A percentile compares a stretch with the other conserved stretches of the same genome.
Evolutionary conservation across 2,113 vertebrate genomes (phyloP).

Genomic region (Hylia prasina): DNA sequence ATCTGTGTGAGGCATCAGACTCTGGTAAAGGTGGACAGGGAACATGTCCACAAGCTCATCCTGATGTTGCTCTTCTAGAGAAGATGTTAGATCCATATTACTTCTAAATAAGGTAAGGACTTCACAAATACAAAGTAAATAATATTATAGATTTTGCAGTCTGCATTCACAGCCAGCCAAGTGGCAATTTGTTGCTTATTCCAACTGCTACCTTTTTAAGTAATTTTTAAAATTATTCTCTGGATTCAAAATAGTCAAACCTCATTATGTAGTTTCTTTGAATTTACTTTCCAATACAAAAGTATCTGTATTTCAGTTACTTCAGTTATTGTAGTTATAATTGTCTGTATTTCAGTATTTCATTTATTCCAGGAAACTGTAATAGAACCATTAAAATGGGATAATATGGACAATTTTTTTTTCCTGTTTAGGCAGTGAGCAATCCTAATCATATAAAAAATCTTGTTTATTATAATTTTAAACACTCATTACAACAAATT

Average conservation of each 20-base stretch:
- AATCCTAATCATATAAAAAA: background rate
- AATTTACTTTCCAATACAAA: background rate
- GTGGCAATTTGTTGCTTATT: background rate
- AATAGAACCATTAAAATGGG: background rate
- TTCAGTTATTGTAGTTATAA: background rate
- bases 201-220: background rate
- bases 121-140: background rate
- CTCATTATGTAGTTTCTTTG: background rate
- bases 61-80: background rate
- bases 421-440: background rate
- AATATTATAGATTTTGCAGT: background rate
- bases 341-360: background rate
- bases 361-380: background rate
- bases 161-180: background rate
- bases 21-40: background rate
- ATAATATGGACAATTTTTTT: background rate
- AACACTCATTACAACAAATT: background rate
- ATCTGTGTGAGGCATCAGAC: background rate
- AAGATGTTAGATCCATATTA: background rate
- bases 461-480: background rate
- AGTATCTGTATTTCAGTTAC: background rate
- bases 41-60: background rate
- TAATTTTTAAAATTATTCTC: background rate
- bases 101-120: background rate
- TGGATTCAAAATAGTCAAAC: background rate